Percentiles rank a stretch among this genome's conserved stretches.
Evolutionary conservation across 2,888 invertebrate species (phyloP).

Genomic region (Tenthredo amoena): DNA sequence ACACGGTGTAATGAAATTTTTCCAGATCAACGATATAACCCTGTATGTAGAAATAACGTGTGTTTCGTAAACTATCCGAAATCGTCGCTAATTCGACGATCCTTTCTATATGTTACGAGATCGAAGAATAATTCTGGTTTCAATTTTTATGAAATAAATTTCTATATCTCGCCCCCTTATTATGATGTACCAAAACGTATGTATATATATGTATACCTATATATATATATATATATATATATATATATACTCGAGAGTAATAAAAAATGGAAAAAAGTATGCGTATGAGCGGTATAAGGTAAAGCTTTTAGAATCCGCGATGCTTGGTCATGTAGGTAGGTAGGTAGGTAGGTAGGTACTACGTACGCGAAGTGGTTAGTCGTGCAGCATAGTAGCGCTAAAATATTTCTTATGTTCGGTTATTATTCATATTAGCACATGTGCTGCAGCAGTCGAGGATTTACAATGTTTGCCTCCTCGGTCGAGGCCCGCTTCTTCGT

Average conservation of each 20-base stretch:
- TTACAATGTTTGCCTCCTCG: slow-evolving; percentile 64
- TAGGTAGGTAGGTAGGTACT: neutral
- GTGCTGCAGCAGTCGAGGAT: slow-evolving; percentile 58
- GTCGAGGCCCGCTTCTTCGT: slow-evolving; percentile 15
- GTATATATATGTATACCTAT: too few species aligned
- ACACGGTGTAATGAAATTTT: too few species aligned
- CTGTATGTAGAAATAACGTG: too few species aligned
- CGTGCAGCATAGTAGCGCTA: slow-evolving; percentile 60
- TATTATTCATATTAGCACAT: slow-evolving; percentile 75
- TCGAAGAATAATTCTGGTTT: neutral
- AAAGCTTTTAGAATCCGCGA: neutral
- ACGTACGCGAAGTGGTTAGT: neutral
- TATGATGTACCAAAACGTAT: neutral
- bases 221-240: too few species aligned
- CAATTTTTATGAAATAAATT: neutral
- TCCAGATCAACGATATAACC: too few species aligned
- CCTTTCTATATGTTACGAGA: too few species aligned
- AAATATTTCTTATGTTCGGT: slow-evolving; percentile 75
- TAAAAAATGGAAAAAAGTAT: neutral
- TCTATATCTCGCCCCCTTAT: neutral
- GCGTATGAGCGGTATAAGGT: neutral
- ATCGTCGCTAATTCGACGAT: too few species aligned
- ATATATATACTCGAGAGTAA: neutral
- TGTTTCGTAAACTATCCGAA: too few species aligned
- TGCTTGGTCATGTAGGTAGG: neutral